Conservation (phyloP, 2,888 invertebrate genomes). For the Drosophila neotestacea region DNA sequence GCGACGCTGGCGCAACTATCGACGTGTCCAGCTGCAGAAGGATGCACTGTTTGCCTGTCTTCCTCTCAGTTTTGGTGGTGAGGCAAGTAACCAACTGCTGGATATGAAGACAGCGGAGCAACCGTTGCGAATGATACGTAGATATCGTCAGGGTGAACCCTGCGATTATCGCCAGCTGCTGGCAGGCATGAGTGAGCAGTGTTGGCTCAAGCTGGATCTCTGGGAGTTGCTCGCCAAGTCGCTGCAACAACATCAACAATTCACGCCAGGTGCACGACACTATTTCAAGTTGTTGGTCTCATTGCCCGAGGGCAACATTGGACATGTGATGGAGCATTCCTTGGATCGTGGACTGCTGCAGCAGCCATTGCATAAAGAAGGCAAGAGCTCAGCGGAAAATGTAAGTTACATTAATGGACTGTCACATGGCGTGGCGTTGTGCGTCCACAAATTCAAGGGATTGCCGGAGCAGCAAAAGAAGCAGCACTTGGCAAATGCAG, state of each 20-base stretch:
- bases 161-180: constrained; percentile 76
- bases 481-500: constrained; percentile 74
- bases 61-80: constrained; percentile 87
- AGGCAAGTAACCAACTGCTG: constrained; percentile 58
- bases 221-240: constrained; percentile 67
- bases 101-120: constrained; percentile 61
- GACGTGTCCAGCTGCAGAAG: constrained; percentile 84
- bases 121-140: constrained; percentile 85
- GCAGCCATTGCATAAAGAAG: constrained; percentile 33
- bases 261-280: constrained; percentile 58
- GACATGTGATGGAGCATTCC: constrained; percentile 73
- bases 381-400: not conserved
- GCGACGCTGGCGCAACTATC: constrained; percentile 85
- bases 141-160: constrained; percentile 85
- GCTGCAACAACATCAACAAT: constrained; percentile 28
- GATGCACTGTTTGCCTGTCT: constrained; percentile 86
- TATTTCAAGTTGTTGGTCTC: constrained; percentile 82
- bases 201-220: constrained; percentile 71
- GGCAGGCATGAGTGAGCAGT: constrained; percentile 46
- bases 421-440: constrained; percentile 76
- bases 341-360: constrained; percentile 75
- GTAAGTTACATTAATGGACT: constrained; percentile 68
- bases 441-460: constrained; percentile 82
- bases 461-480: constrained; percentile 15
- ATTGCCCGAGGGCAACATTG: constrained; percentile 71